phyloP scores from a whole-genome alignment of 2,113 vertebrate genomes.

The Vombatus ursinus region DNA sequence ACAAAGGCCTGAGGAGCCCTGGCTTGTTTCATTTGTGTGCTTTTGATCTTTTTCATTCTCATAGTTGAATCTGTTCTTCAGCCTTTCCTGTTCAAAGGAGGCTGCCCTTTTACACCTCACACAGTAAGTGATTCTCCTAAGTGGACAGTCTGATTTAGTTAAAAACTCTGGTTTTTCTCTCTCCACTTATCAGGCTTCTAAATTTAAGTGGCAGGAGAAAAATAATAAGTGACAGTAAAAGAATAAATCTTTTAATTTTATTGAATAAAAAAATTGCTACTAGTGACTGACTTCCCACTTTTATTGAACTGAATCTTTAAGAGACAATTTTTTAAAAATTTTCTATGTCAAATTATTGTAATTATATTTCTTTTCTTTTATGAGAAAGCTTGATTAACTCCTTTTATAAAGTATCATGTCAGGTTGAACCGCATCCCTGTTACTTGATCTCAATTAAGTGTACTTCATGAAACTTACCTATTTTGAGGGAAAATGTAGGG shows the following conservation, averaged over 20 bases:
- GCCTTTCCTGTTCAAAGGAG: conserved; percentile 31
- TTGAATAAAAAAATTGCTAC: conserved; percentile 13
- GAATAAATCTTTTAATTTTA: conserved; percentile 42
- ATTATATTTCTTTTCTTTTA: neutral
- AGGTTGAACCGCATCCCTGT: conserved; percentile 34
- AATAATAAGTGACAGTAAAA: conserved; percentile 37
- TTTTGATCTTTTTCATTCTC: conserved; percentile 9
- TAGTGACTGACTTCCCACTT: neutral
- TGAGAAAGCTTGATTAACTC: neutral
- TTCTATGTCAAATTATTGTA: neutral
- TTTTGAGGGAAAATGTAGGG: conserved; percentile 2
- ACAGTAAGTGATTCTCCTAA: neutral
- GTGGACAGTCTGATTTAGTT: conserved; percentile 1
- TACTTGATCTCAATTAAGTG: neutral
- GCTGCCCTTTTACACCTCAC: neutral
- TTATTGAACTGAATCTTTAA: conserved; percentile 1
- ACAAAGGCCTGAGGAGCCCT: neutral
- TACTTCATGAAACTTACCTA: neutral
- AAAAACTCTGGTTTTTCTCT: conserved; percentile 1
- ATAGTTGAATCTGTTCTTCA: neutral
- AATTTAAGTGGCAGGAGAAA: conserved; percentile 36
- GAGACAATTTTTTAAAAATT: neutral
- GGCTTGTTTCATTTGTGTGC: conserved; percentile 1
- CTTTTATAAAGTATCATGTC: neutral
- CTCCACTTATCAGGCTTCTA: neutral